phyloP scores from a whole-genome alignment of 2,113 vertebrate species.

The Felis chaus region DNA sequence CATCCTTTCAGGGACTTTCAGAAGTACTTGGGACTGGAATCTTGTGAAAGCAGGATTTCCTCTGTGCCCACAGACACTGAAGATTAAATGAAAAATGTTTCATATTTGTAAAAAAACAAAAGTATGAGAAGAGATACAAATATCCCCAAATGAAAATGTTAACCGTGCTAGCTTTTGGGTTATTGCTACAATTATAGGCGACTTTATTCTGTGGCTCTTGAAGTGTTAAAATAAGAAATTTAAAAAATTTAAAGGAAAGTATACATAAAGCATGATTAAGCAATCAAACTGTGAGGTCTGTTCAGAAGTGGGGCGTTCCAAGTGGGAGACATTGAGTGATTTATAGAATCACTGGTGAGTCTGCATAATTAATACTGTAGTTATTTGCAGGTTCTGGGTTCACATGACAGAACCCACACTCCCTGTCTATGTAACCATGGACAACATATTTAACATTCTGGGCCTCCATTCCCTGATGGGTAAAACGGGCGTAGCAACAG shows the following conservation, averaged over 20 bases:
- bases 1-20: rapidly evolving
- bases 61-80: neutral
- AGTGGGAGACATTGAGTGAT: neutral
- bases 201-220: neutral
- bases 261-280: neutral
- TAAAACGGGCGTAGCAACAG: neutral
- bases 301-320: neutral
- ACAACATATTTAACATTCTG: neutral
- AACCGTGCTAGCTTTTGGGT: neutral
- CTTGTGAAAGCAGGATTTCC: neutral
- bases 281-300: neutral
- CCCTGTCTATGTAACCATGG: neutral
- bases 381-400: neutral
- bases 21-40: neutral
- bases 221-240: neutral
- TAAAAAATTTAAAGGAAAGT: neutral
- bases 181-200: neutral
- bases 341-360: neutral
- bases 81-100: neutral
- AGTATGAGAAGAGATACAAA: neutral
- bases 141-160: neutral
- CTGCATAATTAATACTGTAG: neutral
- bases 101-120: neutral
- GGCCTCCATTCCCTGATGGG: neutral
- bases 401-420: neutral